Evolutionary conservation across 2,113 vertebrate genomes (phyloP).

Genomic region (Rhinoderma darwinii): DNA sequence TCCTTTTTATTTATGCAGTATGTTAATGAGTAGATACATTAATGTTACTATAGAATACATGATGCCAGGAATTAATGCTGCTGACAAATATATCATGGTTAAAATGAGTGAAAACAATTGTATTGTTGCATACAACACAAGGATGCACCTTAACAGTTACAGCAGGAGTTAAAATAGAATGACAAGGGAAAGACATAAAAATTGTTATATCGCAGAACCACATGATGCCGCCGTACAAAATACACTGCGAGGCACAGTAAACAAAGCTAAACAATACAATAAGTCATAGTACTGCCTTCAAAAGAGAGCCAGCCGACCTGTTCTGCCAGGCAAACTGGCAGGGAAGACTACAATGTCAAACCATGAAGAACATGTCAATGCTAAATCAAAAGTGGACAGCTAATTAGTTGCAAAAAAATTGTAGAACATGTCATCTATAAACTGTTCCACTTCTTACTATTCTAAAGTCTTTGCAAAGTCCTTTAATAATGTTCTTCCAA

Average conservation of each 20-base stretch:
- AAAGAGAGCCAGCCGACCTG: neutral
- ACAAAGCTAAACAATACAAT: neutral
- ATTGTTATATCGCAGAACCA: conserved; percentile 5
- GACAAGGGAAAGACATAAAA: conserved; percentile 33
- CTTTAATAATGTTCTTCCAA: too few species aligned
- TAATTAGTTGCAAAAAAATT: neutral
- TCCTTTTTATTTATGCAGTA: too few species aligned
- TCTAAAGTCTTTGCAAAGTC: neutral
- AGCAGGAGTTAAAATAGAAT: conserved; percentile 39
- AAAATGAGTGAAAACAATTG: too few species aligned
- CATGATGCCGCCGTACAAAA: conserved; percentile 1
- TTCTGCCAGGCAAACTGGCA: neutral
- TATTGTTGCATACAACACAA: neutral
- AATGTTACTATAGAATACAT: neutral
- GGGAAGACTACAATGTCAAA: neutral
- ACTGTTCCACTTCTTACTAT: neutral
- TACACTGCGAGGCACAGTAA: conserved; percentile 30
- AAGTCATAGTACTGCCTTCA: neutral
- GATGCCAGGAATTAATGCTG: neutral
- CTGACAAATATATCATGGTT: neutral
- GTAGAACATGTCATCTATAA: neutral
- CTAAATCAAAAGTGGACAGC: neutral
- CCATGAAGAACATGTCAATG: neutral
- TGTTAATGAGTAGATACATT: neutral
- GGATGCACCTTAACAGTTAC: neutral